phyloP scores from a whole-genome alignment of 2,888 invertebrate genomes.

The Scaptodrosophila latifasciaeformis region DNA sequence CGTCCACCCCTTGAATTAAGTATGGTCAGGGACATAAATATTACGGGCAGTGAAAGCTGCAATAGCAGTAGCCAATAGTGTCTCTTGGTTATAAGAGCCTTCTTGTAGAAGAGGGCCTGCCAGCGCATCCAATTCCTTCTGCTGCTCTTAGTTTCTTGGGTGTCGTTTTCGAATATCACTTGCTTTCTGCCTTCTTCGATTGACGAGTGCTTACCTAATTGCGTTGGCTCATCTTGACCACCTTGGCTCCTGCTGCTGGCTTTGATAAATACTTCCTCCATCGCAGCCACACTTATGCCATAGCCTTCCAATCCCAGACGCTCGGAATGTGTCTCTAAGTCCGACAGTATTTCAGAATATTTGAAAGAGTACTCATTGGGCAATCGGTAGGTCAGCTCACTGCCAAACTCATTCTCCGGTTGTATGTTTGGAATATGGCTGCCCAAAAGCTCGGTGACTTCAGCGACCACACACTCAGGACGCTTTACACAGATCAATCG shows the following conservation, averaged over 20 bases:
- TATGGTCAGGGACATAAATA: conserved; percentile 19
- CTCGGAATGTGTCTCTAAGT: conserved; percentile 79
- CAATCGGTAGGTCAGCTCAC: conserved; percentile 82
- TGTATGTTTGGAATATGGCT: conserved; percentile 80
- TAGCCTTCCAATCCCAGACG: conserved; percentile 82
- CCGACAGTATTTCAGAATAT: conserved; percentile 81
- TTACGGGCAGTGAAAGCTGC: conserved; percentile 15
- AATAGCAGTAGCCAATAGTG: conserved; percentile 13
- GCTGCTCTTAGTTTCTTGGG: background rate
- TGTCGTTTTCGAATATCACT: conserved; percentile 12
- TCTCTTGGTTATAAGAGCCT: background rate
- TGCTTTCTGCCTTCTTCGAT: background rate
- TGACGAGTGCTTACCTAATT: background rate
- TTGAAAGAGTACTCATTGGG: conserved; percentile 78
- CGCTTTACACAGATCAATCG: conserved; percentile 78
- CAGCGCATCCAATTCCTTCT: conserved; percentile 51
- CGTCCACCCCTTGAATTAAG: conserved; percentile 11
- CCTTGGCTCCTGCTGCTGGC: conserved; percentile 67
- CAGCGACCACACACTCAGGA: conserved; percentile 74
- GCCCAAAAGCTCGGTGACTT: conserved; percentile 78
- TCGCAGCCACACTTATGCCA: conserved; percentile 86
- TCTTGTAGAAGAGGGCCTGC: conserved; percentile 77
- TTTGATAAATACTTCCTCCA: conserved; percentile 90
- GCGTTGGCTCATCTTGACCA: background rate
- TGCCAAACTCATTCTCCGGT: conserved; percentile 82